phyloP scores from a whole-genome alignment of 2,113 vertebrate genomes.

The Saguinus imperator region DNA sequence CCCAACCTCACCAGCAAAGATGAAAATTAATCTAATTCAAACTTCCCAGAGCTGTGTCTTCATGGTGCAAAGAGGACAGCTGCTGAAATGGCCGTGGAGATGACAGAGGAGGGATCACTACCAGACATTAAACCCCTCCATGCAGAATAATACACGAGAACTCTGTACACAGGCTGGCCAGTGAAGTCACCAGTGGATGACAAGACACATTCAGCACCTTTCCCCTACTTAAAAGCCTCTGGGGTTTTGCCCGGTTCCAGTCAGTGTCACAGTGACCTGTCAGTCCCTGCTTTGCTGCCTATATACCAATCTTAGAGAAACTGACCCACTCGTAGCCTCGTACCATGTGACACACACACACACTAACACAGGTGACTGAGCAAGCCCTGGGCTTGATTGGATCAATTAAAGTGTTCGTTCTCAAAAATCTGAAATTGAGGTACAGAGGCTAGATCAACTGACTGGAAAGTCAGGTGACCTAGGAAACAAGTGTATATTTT shows the following conservation, averaged over 20 bases:
- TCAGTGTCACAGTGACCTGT: background rate
- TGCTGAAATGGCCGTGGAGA: background rate
- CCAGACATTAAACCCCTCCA: background rate
- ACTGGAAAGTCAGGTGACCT: background rate
- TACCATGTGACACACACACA: background rate
- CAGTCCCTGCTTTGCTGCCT: background rate
- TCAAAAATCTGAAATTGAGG: background rate
- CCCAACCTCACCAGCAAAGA: background rate
- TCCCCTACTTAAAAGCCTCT: background rate
- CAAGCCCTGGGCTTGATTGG: background rate
- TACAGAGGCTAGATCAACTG: background rate
- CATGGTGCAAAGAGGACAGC: background rate
- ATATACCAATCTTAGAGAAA: background rate
- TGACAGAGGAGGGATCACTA: background rate
- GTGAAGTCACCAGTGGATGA: background rate
- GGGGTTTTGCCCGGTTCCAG: background rate
- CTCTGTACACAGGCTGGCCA: background rate
- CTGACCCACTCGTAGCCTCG: background rate
- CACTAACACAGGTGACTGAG: background rate
- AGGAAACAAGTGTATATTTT: background rate
- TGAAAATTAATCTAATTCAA: slow-evolving; percentile 19
- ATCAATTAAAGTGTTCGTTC: background rate
- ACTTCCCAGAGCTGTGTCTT: background rate
- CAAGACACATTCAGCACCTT: background rate
- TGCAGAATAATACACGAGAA: background rate